Evolutionary conservation across 2,797 vertebrate species (phyloP), one percentile per base, ranked within the genome.

Genomic region (Clarias laeviceps): DNA sequence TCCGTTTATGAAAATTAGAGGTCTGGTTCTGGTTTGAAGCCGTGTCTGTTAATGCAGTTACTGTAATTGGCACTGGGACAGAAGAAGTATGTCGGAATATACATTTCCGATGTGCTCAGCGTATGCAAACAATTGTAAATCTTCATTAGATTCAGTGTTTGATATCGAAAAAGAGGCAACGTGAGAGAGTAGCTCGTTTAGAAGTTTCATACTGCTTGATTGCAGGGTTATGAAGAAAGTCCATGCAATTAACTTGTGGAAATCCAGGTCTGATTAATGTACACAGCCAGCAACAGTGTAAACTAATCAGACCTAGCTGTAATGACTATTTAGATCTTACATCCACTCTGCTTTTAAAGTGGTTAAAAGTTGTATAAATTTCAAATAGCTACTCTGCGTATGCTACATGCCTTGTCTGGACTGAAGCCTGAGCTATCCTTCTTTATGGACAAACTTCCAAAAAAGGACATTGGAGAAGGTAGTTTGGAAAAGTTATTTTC

Each of bases 161-260:
- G 57, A 81, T 76, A 65, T 65, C 24, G n/a, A 79, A 72, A 54
- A 45, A 77, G 27, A 80, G 24, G 50, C 18, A 69, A 17, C 40
- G n/a, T 34, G 27, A 22, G 17, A 78, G 59, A 32, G 62, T 56
- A 24, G 20, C 45, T 37, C 82, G 66, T 73, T 83, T 65, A 54
- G 81, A 64, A 56, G 29, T 73, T 66, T 69, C 86, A 69, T 83
- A 72, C 62, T n/a, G 80, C 29, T 12, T 82, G 87, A 90, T 92
- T 90, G 74, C 90, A 87, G 91, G 90, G 90, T 91, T 91, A 89
- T 82, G 54, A 65, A 83, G 65, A 83, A 64, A 72, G 72, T 54
- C 64, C 65, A 54, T 50, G 32, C 40, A 78, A 61, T 82, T 82
- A 86, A 54, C 80, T 82, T 83, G 73, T 83, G 65, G 66, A 79